phyloP scores from a whole-genome alignment of 1,140 invertebrate species.

The Trypoxylus dichotomus region DNA sequence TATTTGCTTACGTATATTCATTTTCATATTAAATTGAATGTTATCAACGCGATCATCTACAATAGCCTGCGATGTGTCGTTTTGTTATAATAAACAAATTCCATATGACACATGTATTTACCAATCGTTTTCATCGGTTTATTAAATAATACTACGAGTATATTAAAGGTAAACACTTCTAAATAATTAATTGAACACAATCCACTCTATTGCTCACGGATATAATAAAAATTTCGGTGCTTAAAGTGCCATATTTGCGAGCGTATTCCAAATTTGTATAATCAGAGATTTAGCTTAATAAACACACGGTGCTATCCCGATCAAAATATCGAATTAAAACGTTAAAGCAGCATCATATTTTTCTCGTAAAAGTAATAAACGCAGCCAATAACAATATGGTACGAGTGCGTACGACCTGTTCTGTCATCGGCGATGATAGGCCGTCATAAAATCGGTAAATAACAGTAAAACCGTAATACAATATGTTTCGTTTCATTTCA shows the following conservation, averaged over 20 bases:
- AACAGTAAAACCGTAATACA: background rate
- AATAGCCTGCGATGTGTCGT: background rate
- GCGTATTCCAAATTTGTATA: background rate
- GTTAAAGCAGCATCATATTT: background rate
- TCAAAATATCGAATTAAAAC: background rate
- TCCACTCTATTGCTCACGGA: background rate
- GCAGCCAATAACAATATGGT: background rate
- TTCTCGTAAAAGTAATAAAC: background rate
- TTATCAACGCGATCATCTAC: background rate
- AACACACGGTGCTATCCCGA: background rate
- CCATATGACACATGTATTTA: background rate
- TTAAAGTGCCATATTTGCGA: background rate
- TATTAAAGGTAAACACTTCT: background rate
- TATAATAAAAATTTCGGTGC: background rate
- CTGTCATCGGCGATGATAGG: background rate
- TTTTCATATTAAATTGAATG: too few relatives aligned
- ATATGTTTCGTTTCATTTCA: background rate
- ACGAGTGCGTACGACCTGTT: background rate
- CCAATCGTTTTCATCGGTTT: background rate
- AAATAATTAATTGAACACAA: background rate
- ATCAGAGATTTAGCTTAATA: background rate
- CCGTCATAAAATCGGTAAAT: background rate
- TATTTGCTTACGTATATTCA: background rate
- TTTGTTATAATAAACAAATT: background rate
- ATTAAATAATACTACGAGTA: background rate